Evolutionary conservation across 1,140 invertebrate genomes (phyloP).

Genomic region (Dreissena rostriformis): DNA sequence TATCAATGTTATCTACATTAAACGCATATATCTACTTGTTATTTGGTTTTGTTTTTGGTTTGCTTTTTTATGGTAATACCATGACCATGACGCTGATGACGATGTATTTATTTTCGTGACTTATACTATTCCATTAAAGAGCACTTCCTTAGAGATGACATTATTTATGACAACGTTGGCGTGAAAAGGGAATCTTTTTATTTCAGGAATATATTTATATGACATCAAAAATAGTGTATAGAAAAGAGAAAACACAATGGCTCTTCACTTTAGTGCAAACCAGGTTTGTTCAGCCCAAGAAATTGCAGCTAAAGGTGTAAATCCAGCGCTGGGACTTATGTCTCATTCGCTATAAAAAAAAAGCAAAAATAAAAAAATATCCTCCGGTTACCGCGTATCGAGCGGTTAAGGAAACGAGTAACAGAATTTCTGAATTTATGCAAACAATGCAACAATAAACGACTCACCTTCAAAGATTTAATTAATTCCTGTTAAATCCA

Average conservation of each 20-base stretch:
- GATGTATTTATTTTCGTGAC: not conserved
- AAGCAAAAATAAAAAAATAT: too few relatives aligned
- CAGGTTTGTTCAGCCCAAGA: constrained; percentile 57
- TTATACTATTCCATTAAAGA: not conserved
- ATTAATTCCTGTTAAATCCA: too few relatives aligned
- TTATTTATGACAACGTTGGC: constrained; percentile 54
- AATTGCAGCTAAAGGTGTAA: too few relatives aligned
- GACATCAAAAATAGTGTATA: constrained; percentile 1
- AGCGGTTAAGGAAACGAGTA: too few relatives aligned
- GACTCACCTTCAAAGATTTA: too few relatives aligned
- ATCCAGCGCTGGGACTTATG: too few relatives aligned
- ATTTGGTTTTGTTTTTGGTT: not conserved
- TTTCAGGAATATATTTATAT: constrained; percentile 31
- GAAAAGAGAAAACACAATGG: constrained; percentile 53
- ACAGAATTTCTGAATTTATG: too few relatives aligned
- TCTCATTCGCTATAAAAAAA: too few relatives aligned
- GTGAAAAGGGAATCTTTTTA: constrained; percentile 25
- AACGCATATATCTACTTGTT: not conserved
- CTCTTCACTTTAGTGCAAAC: constrained; percentile 71
- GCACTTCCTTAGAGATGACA: constrained; percentile 49
- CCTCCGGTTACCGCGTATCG: too few relatives aligned
- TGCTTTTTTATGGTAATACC: not conserved
- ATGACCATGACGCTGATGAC: not conserved
- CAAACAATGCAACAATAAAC: too few relatives aligned
- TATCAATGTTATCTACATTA: not conserved